Conservation (phyloP, 2,888 invertebrate species). For the Cosmia trapezina region DNA sequence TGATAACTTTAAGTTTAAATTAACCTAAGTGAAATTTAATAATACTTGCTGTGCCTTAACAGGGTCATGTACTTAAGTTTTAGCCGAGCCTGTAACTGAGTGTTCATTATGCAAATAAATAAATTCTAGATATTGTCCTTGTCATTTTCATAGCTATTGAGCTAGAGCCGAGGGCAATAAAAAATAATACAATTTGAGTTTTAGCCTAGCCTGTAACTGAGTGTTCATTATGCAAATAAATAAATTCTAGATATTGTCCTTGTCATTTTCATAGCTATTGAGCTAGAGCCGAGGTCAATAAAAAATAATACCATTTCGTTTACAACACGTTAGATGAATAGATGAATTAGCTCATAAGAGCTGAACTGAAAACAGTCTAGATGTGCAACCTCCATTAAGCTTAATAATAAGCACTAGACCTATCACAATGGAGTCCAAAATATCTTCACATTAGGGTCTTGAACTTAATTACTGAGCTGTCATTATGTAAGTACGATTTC, state of each 20-base stretch:
- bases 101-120: neutral
- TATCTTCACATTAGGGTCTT: slow-evolving; percentile 11
- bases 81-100: too few relatives aligned
- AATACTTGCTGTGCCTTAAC: too few relatives aligned
- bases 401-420: slow-evolving; percentile 1
- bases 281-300: neutral
- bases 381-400: neutral
- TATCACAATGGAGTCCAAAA: slow-evolving; percentile 22
- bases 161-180: neutral
- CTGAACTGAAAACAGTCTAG: neutral
- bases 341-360: neutral
- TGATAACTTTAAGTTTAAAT: too few relatives aligned
- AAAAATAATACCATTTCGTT: neutral
- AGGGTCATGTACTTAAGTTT: too few relatives aligned
- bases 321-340: neutral
- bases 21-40: too few relatives aligned
- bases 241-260: neutral
- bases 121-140: neutral
- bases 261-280: neutral
- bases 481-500: slow-evolving; percentile 22
- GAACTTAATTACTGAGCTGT: slow-evolving; percentile 31
- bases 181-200: neutral
- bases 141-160: neutral
- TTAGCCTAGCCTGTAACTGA: too few relatives aligned
- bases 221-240: neutral